Conservation (phyloP, 2,113 vertebrate genomes). For the Pristiophorus japonicus region DNA sequence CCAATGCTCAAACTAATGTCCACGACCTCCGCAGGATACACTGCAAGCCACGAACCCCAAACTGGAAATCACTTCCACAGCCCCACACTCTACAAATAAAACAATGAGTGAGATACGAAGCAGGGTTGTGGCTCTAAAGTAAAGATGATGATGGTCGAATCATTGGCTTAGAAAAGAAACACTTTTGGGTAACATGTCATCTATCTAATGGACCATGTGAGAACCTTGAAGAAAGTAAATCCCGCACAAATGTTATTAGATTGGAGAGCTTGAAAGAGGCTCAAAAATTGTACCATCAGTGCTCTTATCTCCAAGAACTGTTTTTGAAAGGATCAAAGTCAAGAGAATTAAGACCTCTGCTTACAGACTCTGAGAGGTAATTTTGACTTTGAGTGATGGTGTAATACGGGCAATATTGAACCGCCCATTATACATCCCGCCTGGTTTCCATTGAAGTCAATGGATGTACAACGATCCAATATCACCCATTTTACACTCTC, state of each 20-base stretch:
- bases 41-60: too few species aligned
- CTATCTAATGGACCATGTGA: background rate
- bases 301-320: background rate
- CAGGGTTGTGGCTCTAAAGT: too few species aligned
- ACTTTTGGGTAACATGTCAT: too few species aligned
- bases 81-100: too few species aligned
- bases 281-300: background rate
- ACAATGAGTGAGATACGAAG: too few species aligned
- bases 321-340: background rate
- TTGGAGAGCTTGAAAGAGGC: background rate
- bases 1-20: too few species aligned
- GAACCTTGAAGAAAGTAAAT: slow-evolving; percentile 1
- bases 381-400: background rate
- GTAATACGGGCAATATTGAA: background rate
- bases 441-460: background rate
- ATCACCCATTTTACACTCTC: background rate
- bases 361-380: background rate
- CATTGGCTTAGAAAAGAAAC: background rate
- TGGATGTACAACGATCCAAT: background rate
- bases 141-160: background rate
- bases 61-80: too few species aligned
- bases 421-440: background rate
- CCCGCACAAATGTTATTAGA: background rate
- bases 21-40: too few species aligned
- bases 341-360: background rate